Evolutionary conservation across 2,797 vertebrate genomes (phyloP).

Genomic region (Delichon dasypus): DNA sequence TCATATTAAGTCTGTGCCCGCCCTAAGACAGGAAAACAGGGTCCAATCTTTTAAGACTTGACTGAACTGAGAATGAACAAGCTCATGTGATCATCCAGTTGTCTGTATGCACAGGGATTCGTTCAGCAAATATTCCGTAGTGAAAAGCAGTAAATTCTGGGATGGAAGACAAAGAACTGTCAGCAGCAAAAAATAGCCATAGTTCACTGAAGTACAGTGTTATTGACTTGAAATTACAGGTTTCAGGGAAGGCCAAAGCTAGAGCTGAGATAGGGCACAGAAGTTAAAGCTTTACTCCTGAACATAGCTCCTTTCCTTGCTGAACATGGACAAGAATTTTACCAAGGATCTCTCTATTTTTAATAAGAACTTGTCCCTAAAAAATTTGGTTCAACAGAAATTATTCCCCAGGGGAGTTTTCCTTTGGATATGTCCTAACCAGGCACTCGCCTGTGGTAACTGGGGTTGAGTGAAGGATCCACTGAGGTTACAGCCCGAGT

Average conservation of each 20-base stretch:
- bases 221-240: neutral
- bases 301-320: neutral
- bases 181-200: neutral
- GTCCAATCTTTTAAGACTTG: neutral
- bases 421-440: neutral
- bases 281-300: neutral
- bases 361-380: neutral
- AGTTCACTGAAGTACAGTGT: neutral
- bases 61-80: neutral
- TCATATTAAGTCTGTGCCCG: neutral
- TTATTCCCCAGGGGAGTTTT: neutral
- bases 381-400: neutral
- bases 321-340: neutral
- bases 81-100: neutral
- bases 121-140: neutral
- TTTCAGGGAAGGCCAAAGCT: neutral
- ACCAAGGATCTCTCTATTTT: neutral
- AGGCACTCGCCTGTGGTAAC: neutral
- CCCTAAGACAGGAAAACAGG: neutral
- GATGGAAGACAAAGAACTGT: neutral
- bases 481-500: neutral
- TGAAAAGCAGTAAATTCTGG: constrained; percentile 16
- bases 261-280: neutral
- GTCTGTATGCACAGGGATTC: neutral
- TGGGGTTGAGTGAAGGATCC: neutral